Percentiles rank a stretch among this genome's conserved stretches.
Evolutionary conservation across 2,113 vertebrate species (phyloP).

Genomic region (Aspidoscelis tigris): DNA sequence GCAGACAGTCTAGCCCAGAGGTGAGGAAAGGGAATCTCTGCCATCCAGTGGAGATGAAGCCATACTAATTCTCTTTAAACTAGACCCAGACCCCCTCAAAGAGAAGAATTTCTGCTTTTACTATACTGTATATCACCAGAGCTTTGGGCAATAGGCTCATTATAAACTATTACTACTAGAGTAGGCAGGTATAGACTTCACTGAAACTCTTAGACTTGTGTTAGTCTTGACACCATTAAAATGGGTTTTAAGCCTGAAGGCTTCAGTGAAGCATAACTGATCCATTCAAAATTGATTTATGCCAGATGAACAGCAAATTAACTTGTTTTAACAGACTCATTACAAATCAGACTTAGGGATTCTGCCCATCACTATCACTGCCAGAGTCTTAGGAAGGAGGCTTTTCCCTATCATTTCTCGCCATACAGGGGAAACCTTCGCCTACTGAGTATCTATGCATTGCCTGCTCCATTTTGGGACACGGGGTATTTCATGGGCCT

Average conservation of each 20-base stretch:
- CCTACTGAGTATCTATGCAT: neutral
- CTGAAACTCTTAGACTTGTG: neutral
- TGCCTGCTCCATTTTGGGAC: no score
- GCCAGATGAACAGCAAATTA: neutral
- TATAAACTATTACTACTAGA: neutral
- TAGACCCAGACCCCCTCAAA: neutral
- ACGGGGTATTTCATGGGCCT: no score
- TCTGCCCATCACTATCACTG: neutral
- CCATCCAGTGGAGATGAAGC: no score
- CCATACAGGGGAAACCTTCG: neutral
- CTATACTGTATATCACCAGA: no score
- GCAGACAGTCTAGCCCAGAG: no score
- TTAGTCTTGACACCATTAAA: neutral
- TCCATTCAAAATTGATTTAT: slow-evolving; percentile 7
- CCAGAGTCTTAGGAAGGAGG: neutral
- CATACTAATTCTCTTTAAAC: neutral
- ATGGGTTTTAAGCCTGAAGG: neutral
- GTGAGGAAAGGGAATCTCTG: no score
- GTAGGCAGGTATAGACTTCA: neutral
- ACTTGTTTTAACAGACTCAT: neutral
- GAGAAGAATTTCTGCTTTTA: neutral
- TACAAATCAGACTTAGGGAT: neutral
- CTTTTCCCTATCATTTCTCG: neutral
- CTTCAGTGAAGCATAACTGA: neutral
- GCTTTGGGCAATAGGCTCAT: no score